Base-by-base conservation (phyloP, 2,797 vertebrate species). In the Rhynchotus rufescens region DNA sequence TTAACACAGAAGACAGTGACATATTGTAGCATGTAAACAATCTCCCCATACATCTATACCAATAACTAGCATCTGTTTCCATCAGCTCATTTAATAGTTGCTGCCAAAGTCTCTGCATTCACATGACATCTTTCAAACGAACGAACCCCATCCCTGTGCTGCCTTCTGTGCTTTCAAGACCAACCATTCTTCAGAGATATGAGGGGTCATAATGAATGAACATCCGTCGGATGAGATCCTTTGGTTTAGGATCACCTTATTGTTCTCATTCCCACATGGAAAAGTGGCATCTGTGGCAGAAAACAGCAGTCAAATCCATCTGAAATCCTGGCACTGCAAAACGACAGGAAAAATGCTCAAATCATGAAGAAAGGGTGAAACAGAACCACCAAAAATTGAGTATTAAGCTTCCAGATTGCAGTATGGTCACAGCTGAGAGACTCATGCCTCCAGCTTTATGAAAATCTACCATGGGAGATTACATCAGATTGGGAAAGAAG, bases 211-310 rank as follows among this genome's bases (percentile, higher is more conserved):
- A 72, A 83, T 0, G 5, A 76, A 6, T 15, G 74, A 45, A 28
- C 8, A 17, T n/a, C 49, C 83, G 81, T 79, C 32, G 61, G 15
- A 81, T 32, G 12, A 1, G 1, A 47, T 34, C 47, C 4, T 15
- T 42, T 12, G 6, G 51, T 86, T 86, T 19, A 60, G 15, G 40
- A 44, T 80, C 49, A 64, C 16, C 56, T 92, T 47, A 76, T 20
- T 68, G 34, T 25, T 82, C 20, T 28, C 61, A 32, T 10, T 89
- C 52, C 45, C 36, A 64, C 13, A 38, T 19, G 14, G 26, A 88
- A 89, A 85, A 0, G 3, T 8, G 13, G 20, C 25, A 45, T 0
- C 2, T 20, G 28, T 2, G 11, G 91, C 1, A 2, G 75, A 88
- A 72, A 92, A 60, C 25, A 86, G 49, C 54, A 83, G 47, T 17